Conservation (phyloP, 2,888 invertebrate species). For the Invenusta paracnida region DNA sequence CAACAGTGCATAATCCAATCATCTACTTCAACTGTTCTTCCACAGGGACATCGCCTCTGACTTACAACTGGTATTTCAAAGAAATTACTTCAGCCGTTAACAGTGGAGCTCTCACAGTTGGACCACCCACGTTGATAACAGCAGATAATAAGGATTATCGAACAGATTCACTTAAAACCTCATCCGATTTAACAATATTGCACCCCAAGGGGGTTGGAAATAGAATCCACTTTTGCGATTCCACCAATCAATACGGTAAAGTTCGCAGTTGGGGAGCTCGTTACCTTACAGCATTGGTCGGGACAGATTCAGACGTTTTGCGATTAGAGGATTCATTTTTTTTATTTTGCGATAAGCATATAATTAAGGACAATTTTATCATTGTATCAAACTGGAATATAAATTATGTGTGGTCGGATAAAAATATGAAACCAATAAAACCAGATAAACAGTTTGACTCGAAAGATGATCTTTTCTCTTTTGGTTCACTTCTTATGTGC, state of each 20-base stretch:
- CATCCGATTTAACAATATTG: not conserved
- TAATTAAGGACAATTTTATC: not conserved
- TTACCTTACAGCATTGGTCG: not conserved
- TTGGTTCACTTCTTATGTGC: not conserved
- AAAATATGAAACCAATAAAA: too few relatives aligned
- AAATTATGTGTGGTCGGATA: not conserved
- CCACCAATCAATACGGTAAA: not conserved
- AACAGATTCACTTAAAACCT: too few relatives aligned
- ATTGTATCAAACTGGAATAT: not conserved
- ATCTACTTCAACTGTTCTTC: not conserved
- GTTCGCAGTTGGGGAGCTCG: conserved; percentile 16
- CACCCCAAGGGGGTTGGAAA: not conserved
- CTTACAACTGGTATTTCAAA: not conserved
- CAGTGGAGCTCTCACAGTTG: not conserved
- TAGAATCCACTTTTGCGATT: not conserved
- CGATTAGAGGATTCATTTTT: not conserved
- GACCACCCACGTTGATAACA: not conserved
- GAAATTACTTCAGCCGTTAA: not conserved
- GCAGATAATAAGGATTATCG: not conserved
- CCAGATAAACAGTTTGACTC: not conserved
- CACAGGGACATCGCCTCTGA: not conserved
- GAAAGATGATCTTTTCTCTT: not conserved
- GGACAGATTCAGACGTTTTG: not conserved
- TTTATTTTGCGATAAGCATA: not conserved
- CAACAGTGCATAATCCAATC: not conserved